A percentile compares a stretch with the other conserved stretches of the same genome.
These are phyloP conservation scores for Eupsilia transversa DNA, from an alignment of 2,888 invertebrate genomes.

Conservation along the genomic window DNA sequence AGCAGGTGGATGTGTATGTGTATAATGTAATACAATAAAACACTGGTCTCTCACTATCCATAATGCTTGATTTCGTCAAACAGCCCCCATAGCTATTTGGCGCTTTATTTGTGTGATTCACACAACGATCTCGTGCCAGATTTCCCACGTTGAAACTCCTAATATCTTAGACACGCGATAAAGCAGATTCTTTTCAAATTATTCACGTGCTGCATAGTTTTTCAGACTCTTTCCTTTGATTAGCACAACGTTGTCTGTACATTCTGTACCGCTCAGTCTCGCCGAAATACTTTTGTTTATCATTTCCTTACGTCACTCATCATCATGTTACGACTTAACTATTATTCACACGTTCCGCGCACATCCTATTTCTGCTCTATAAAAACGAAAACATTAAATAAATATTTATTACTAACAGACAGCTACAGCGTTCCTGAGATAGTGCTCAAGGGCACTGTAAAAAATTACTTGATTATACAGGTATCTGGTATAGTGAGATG, in stretches of 20 bases:
- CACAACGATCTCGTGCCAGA: conserved; percentile 77
- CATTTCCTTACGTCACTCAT: conserved; percentile 62
- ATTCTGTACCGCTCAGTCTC: conserved; percentile 42
- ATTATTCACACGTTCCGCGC: conserved; percentile 61
- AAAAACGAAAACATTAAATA: conserved; percentile 67
- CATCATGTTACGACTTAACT: conserved; percentile 52
- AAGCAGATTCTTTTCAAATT: conserved; percentile 73
- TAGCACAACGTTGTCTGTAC: conserved; percentile 47
- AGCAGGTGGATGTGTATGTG: conserved; percentile 68
- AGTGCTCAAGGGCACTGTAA: conserved; percentile 65
- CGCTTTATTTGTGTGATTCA: conserved; percentile 75
- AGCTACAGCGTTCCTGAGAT: conserved; percentile 54
- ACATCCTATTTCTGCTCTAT: conserved; percentile 64
- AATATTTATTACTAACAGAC: conserved; percentile 66
- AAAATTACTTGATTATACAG: conserved; percentile 47
- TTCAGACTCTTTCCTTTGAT: conserved; percentile 60
- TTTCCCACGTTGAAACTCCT: conserved; percentile 76
- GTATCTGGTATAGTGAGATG: conserved; percentile 36
- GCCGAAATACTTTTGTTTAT: conserved; percentile 62
- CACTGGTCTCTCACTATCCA: conserved; percentile 54
- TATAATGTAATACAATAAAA: conserved; percentile 64
- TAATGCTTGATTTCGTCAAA: conserved; percentile 58
- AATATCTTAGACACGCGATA: conserved; percentile 71
- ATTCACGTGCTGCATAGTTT: conserved; percentile 68
- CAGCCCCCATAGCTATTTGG: conserved; percentile 60